phyloP scores from a whole-genome alignment of 2,113 vertebrate genomes.

The Pseudopodoces humilis region DNA sequence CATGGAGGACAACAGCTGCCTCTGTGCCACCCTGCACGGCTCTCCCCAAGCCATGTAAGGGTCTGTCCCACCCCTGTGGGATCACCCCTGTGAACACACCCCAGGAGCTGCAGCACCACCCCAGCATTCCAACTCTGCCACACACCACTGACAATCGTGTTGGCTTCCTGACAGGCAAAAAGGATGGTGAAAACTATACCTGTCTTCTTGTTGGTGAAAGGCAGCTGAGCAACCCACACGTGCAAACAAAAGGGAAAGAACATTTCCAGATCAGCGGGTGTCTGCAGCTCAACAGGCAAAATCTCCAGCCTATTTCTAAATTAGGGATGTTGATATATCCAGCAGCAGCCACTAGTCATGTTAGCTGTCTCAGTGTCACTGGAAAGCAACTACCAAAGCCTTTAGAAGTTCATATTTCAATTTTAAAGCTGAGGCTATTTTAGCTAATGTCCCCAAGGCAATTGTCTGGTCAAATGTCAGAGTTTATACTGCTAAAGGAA shows the following conservation, averaged over 20 bases:
- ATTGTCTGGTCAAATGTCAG: constrained; percentile 57
- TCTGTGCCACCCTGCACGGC: fast-evolving
- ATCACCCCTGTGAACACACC: fast-evolving
- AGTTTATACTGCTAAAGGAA: constrained; percentile 51
- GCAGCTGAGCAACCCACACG: neutral
- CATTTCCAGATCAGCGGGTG: neutral
- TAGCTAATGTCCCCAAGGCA: constrained; percentile 43
- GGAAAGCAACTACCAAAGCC: constrained; percentile 16
- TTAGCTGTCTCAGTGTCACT: neutral
- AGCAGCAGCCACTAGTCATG: neutral
- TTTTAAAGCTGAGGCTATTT: constrained; percentile 60
- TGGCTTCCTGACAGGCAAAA: neutral
- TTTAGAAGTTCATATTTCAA: constrained; percentile 55
- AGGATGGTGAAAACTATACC: neutral
- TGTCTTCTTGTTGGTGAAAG: neutral
- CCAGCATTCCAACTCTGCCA: neutral
- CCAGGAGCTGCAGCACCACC: fast-evolving
- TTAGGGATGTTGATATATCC: neutral
- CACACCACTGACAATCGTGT: fast-evolving
- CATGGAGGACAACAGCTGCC: neutral
- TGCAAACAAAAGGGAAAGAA: neutral
- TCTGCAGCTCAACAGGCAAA: neutral
- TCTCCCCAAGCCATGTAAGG: neutral
- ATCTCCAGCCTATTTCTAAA: neutral
- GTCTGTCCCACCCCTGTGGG: too few species aligned